Evolutionary conservation across 2,888 invertebrate genomes (phyloP).

Genomic region (Catonia carolina): DNA sequence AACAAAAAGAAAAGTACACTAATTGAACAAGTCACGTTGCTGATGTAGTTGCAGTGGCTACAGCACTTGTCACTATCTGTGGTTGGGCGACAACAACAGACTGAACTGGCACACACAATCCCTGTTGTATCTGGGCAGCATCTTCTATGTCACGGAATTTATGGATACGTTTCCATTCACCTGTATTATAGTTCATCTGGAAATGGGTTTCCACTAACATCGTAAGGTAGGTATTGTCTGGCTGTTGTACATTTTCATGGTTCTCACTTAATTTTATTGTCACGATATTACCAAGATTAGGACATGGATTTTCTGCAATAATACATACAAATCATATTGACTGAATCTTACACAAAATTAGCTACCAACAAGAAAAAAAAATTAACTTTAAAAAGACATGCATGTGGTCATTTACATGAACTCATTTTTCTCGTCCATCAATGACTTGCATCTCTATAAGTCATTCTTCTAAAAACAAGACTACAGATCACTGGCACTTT

Average conservation of each 20-base stretch:
- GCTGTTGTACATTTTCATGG: constrained; percentile 77
- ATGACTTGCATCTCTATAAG: too few species aligned
- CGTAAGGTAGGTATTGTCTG: constrained; percentile 70
- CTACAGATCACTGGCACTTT: too few species aligned
- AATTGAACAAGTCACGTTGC: constrained; percentile 2
- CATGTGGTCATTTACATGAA: too few species aligned
- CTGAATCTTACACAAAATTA: too few species aligned
- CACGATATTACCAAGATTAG: constrained; percentile 92
- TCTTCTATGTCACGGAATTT: constrained; percentile 46
- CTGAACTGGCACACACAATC: too few species aligned
- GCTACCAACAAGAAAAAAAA: too few species aligned
- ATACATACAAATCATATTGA: constrained; percentile 16
- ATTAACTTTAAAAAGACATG: too few species aligned
- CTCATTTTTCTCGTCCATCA: too few species aligned
- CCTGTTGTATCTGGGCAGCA: neutral
- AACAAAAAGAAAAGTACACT: too few species aligned
- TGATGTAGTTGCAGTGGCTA: neutral
- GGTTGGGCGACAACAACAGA: too few species aligned
- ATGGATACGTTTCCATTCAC: constrained; percentile 93
- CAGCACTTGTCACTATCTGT: neutral
- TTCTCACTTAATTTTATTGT: constrained; percentile 93
- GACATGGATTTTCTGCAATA: constrained; percentile 83
- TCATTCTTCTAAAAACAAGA: too few species aligned
- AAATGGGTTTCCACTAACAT: constrained; percentile 91
- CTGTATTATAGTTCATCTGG: constrained; percentile 97